Conservation (phyloP, 2,113 vertebrate genomes). For the Pristiophorus japonicus region DNA sequence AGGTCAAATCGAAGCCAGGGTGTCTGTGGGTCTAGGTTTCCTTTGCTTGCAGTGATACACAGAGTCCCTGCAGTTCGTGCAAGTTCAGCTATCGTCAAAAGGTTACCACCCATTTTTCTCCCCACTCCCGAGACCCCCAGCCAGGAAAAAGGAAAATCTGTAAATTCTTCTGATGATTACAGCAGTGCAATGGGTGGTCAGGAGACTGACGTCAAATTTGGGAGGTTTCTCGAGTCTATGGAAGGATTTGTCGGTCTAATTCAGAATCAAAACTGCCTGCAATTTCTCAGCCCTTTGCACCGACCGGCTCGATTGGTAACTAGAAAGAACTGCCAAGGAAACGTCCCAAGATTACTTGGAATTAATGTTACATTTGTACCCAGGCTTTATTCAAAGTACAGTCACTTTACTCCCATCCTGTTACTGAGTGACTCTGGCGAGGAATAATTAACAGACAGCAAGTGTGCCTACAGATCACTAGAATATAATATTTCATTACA, state of each 20-base stretch:
- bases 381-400: neutral
- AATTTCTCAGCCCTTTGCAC: neutral
- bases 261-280: neutral
- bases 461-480: neutral
- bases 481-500: neutral
- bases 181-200: neutral
- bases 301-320: neutral
- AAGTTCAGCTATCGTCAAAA: neutral
- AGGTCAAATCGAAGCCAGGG: neutral
- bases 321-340: neutral
- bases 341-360: neutral
- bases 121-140: no score
- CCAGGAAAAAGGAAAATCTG: neutral
- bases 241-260: neutral
- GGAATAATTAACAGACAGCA: neutral
- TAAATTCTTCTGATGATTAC: neutral
- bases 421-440: neutral
- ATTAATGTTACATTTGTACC: neutral
- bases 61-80: neutral
- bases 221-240: neutral
- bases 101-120: neutral
- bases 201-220: neutral
- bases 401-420: neutral
- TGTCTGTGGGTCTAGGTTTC: neutral
- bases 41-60: neutral